phyloP scores from a whole-genome alignment of 2,888 invertebrate genomes.

The Furcula furcula region DNA sequence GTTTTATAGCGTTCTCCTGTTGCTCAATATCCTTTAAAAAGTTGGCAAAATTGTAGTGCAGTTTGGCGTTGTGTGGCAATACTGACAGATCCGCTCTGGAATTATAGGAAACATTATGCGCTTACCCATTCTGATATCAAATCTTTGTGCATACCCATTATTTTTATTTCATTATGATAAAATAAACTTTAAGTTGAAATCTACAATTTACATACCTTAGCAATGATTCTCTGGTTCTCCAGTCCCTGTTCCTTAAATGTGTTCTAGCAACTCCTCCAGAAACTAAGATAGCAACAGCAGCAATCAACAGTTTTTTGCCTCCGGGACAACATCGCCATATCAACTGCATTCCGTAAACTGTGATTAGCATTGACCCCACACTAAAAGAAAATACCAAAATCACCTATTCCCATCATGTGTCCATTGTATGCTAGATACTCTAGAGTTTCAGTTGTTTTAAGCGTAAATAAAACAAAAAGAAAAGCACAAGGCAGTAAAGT shows the following conservation, averaged over 20 bases:
- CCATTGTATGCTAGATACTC: too few species aligned
- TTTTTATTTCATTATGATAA: too few species aligned
- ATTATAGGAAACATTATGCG: too few species aligned
- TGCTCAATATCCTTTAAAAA: slow-evolving; percentile 89
- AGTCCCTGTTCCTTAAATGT: slow-evolving; percentile 86
- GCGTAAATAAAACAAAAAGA: too few species aligned
- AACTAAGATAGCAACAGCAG: slow-evolving; percentile 81
- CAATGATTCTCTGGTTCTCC: slow-evolving; percentile 89
- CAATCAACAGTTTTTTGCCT: slow-evolving; percentile 68
- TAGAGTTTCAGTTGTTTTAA: too few species aligned
- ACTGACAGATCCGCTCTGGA: slow-evolving; percentile 90
- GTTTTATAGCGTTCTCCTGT: slow-evolving; percentile 86
- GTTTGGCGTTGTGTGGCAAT: slow-evolving; percentile 93
- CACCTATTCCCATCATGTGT: neutral
- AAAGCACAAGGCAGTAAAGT: too few species aligned
- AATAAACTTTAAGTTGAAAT: too few species aligned
- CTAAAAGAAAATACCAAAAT: slow-evolving; percentile 66
- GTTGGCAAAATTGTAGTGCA: slow-evolving; percentile 95
- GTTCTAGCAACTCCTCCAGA: slow-evolving; percentile 85
- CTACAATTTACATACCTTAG: slow-evolving; percentile 85
- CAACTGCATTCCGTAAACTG: slow-evolving; percentile 87
- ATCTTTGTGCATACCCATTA: too few species aligned
- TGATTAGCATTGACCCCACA: slow-evolving; percentile 89
- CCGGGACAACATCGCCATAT: slow-evolving; percentile 78
- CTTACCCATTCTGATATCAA: too few species aligned